Evolutionary conservation across 1,140 invertebrate genomes (phyloP).

Genomic region (Lepidurus packardi): DNA sequence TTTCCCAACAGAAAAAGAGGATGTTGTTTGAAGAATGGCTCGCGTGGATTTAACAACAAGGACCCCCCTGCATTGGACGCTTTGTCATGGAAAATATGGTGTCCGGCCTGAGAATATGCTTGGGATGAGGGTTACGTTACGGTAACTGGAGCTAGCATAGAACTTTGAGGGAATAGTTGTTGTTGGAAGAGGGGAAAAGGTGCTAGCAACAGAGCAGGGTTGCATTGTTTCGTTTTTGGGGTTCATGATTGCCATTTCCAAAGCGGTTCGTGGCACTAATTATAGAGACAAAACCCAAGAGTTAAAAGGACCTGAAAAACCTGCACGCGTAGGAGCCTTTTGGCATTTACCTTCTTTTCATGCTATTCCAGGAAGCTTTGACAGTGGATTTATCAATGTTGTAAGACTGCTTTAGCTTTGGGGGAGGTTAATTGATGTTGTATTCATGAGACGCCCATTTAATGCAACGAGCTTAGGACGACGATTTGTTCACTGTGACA

Average conservation of each 20-base stretch:
- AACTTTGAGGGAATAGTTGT: background rate
- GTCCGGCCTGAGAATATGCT: background rate
- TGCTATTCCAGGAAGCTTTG: background rate
- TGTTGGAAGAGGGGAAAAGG: background rate
- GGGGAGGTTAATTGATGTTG: slow-evolving; percentile 9
- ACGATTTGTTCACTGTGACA: background rate
- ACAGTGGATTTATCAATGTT: slow-evolving; percentile 16
- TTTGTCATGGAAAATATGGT: slow-evolving; percentile 15
- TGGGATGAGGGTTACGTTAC: background rate
- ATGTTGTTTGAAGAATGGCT: background rate
- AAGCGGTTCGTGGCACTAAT: background rate
- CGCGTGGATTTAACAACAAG: background rate
- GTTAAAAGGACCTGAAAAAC: background rate
- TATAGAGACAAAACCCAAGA: background rate
- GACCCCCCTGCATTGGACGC: slow-evolving; percentile 12
- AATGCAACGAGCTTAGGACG: slow-evolving; percentile 3
- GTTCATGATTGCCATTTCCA: too few relatives aligned
- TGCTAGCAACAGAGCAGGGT: background rate
- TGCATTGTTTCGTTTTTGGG: background rate
- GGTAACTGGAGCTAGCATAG: background rate
- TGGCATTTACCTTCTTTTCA: background rate
- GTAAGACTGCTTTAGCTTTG: slow-evolving; percentile 1
- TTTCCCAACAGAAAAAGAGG: background rate
- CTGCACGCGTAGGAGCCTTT: slow-evolving; percentile 1
- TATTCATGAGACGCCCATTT: slow-evolving; percentile 5